Evolutionary conservation across 1,140 invertebrate genomes (phyloP).

Genomic region (Rhyacophila brunnea): DNA sequence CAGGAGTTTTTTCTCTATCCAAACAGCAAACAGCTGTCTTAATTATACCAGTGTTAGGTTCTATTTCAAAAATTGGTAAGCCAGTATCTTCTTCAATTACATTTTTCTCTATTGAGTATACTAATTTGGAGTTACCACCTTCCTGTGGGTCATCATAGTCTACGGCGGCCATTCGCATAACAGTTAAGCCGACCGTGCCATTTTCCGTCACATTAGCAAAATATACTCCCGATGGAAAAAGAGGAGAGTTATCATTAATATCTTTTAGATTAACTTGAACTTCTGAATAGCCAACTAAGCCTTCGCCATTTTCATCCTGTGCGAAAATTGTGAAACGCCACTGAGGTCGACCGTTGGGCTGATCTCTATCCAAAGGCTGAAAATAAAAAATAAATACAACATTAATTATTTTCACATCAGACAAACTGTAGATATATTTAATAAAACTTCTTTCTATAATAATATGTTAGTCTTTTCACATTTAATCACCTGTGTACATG

Average conservation of each 20-base stretch:
- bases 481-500: no score
- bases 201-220: conserved; percentile 67
- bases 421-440: no score
- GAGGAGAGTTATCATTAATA: conserved; percentile 74
- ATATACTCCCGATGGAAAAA: conserved; percentile 65
- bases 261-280: conserved; percentile 73
- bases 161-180: conserved; percentile 69
- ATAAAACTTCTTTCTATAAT: no score
- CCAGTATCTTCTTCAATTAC: conserved; percentile 65
- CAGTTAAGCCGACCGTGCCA: conserved; percentile 60
- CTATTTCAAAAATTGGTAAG: conserved; percentile 64
- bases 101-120: conserved; percentile 68
- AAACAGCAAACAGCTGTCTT: conserved; percentile 64
- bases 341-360: conserved; percentile 66
- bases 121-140: conserved; percentile 63
- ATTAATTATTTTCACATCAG: no score
- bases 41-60: conserved; percentile 63
- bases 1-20: conserved; percentile 65
- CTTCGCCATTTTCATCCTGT: conserved; percentile 67
- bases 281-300: conserved; percentile 69
- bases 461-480: no score
- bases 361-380: conserved; percentile 68
- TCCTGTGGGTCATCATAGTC: conserved; percentile 71
- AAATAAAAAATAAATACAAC: conserved; percentile 21
- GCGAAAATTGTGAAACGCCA: conserved; percentile 76